Conservation (phyloP, 2,113 vertebrate species). For the Alaudala cheleensis region DNA sequence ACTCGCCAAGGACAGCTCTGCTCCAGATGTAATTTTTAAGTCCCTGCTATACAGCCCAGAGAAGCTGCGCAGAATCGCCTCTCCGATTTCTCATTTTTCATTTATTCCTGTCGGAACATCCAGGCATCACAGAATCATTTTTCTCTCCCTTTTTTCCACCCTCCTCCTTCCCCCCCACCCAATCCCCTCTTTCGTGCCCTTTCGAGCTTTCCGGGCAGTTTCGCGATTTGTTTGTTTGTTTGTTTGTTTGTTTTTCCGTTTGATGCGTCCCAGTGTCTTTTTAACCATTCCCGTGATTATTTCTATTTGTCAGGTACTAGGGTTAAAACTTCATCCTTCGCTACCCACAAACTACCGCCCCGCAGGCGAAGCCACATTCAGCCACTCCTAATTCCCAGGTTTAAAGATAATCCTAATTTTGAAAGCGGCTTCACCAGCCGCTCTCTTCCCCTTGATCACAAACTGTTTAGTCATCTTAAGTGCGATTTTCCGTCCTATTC, state of each 20-base stretch:
- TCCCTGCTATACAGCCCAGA: not conserved
- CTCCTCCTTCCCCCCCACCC: too few species aligned
- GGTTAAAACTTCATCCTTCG: slow-evolving; percentile 26
- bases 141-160: not conserved
- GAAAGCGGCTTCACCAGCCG: slow-evolving; percentile 36
- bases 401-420: slow-evolving; percentile 41
- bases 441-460: slow-evolving; percentile 18
- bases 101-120: not conserved
- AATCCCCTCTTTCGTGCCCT: not conserved
- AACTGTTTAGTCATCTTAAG: not conserved
- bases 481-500: not conserved
- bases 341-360: not conserved
- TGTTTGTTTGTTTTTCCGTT: not conserved
- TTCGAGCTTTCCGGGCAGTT: not conserved
- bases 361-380: not conserved
- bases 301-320: not conserved
- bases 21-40: not conserved
- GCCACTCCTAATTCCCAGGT: not conserved
- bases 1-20: not conserved
- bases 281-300: not conserved
- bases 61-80: not conserved
- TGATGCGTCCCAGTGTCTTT: not conserved
- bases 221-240: not conserved
- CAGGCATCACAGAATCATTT: not conserved
- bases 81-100: not conserved